A percentile compares a stretch with the other conserved stretches of the same genome.
These are phyloP conservation scores for Strigamia transsilvanica DNA, from an alignment of 2,888 invertebrate genomes.

Conservation along the genomic window DNA sequence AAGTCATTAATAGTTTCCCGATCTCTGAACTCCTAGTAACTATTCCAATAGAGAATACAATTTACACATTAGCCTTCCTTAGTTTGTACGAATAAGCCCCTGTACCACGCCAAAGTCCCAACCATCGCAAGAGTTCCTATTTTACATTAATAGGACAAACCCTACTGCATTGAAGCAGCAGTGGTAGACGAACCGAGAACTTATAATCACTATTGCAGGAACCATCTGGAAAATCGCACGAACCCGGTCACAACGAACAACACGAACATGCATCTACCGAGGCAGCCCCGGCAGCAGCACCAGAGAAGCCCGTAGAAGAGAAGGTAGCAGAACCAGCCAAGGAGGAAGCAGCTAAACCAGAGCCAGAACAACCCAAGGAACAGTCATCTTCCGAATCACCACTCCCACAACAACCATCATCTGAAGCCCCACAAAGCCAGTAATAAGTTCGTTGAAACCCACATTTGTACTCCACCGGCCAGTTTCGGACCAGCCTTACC, in stretches of 20 bases:
- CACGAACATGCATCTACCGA: not conserved
- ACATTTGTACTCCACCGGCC: slow-evolving; percentile 18
- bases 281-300: not conserved
- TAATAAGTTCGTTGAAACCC: not conserved
- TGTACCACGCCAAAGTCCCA: too few relatives aligned
- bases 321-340: slow-evolving; percentile 6
- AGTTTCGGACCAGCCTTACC: slow-evolving; percentile 38
- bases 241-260: not conserved
- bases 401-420: not conserved
- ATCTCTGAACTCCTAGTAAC: not conserved
- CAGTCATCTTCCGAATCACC: not conserved
- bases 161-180: too few relatives aligned
- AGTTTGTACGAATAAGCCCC: too few relatives aligned
- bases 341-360: slow-evolving; percentile 2
- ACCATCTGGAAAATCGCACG: slow-evolving; percentile 6
- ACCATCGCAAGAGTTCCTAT: too few relatives aligned
- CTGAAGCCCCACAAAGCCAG: slow-evolving; percentile 7
- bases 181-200: too few relatives aligned
- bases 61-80: too few relatives aligned
- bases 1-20: slow-evolving; percentile 12
- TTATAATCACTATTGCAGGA: not conserved
- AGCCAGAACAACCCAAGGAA: not conserved
- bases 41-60: too few relatives aligned
- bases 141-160: too few relatives aligned
- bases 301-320: not conserved